These are phyloP conservation scores for Callinectes sapidus DNA, from an alignment of 2,888 invertebrate species.

Conservation along the genomic window DNA sequence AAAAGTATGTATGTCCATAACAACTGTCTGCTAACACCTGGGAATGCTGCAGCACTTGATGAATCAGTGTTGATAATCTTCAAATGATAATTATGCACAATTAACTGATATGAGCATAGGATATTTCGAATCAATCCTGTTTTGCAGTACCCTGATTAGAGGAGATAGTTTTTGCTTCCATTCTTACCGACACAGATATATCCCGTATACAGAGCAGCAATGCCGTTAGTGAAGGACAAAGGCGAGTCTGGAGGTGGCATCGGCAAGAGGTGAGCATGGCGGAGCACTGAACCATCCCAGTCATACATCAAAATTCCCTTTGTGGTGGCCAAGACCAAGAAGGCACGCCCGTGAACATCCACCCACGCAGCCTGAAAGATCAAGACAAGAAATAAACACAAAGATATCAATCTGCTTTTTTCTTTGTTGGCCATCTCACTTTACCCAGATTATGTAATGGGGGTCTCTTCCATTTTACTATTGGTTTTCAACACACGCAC, in stretches of 20 bases:
- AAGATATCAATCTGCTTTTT: too few relatives aligned
- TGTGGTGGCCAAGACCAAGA: constrained; percentile 62
- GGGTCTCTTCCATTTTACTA: too few relatives aligned
- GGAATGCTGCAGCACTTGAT: not conserved
- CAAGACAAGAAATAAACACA: not conserved
- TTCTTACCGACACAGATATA: constrained; percentile 63
- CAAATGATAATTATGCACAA: too few relatives aligned
- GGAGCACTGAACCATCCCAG: constrained; percentile 71
- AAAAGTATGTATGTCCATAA: too few relatives aligned
- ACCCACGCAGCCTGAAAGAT: constrained; percentile 53
- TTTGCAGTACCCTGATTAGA: not conserved
- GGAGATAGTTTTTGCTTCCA: not conserved
- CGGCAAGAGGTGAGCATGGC: constrained; percentile 56
- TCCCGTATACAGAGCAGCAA: constrained; percentile 51
- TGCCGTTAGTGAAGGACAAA: constrained; percentile 54
- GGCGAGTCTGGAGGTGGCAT: constrained; percentile 53
- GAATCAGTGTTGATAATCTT: not conserved
- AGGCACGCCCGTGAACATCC: not conserved
- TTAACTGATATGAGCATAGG: not conserved
- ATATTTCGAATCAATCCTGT: not conserved
- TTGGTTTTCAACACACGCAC: too few relatives aligned
- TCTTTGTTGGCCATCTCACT: too few relatives aligned
- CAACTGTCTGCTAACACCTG: not conserved
- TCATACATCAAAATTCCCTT: constrained; percentile 68
- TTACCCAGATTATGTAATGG: too few relatives aligned